Percentiles rank a stretch among this genome's conserved stretches.
Evolutionary conservation across 2,888 invertebrate genomes (phyloP).

Genomic region (Apamea crenata): DNA sequence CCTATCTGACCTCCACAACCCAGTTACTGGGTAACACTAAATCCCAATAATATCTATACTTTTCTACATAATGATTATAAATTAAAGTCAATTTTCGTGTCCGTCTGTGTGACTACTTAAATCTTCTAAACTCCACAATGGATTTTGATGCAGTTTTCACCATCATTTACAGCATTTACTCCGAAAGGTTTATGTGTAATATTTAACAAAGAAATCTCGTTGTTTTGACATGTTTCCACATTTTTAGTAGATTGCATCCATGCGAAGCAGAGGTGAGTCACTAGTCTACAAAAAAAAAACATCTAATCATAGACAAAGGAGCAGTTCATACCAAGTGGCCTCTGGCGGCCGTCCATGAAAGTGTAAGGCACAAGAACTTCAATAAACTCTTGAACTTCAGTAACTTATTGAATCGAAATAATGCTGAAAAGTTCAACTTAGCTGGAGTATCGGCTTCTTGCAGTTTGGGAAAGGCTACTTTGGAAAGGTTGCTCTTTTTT

Average conservation of each 20-base stretch:
- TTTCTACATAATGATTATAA: neutral
- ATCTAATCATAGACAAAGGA: neutral
- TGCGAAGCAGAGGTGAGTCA: neutral
- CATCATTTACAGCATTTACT: neutral
- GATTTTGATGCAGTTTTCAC: neutral
- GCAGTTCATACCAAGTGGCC: neutral
- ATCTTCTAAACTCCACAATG: neutral
- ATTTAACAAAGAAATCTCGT: neutral
- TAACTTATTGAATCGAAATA: constrained; percentile 39
- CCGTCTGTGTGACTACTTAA: neutral
- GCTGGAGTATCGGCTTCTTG: neutral
- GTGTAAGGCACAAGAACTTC: constrained; percentile 5
- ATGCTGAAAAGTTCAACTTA: constrained; percentile 30
- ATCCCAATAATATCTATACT: too few species aligned
- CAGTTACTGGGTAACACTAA: too few species aligned
- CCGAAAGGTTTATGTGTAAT: neutral
- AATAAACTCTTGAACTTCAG: constrained; percentile 36
- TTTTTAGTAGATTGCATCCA: neutral
- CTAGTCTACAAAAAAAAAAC: neutral
- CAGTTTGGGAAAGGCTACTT: neutral
- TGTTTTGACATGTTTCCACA: neutral
- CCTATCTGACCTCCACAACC: too few species aligned
- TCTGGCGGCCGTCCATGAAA: constrained; percentile 13
- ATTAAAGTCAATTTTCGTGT: neutral
- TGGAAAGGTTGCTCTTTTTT: neutral